phyloP scores from a whole-genome alignment of 2,888 invertebrate genomes.

The Calameuta filiformis region DNA sequence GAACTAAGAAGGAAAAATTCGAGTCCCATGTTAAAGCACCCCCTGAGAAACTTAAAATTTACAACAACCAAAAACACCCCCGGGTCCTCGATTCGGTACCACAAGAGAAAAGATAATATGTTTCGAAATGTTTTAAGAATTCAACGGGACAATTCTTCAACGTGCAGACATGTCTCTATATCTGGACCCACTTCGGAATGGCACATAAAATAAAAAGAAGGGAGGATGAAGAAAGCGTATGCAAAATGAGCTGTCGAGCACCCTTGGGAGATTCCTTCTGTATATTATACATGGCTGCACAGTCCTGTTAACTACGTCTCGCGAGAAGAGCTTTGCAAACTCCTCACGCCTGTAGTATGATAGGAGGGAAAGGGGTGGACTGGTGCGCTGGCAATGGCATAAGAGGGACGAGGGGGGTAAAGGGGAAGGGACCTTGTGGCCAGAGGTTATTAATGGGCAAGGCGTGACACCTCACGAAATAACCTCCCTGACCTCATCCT shows the following conservation, averaged over 20 bases:
- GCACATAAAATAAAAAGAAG: neutral
- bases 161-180: neutral
- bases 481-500: conserved; percentile 44
- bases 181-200: neutral
- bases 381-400: conserved; percentile 14
- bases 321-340: conserved; percentile 58
- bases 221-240: conserved; percentile 43
- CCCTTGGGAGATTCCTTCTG: conserved; percentile 53
- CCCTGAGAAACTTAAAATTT: neutral
- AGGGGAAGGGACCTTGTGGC: conserved; percentile 35
- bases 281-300: conserved; percentile 53
- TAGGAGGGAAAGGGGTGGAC: conserved; percentile 22
- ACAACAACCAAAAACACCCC: neutral
- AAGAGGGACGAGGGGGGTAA: conserved; percentile 26
- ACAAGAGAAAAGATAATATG: neutral
- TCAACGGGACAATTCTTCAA: neutral
- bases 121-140: neutral
- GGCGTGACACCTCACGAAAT: conserved; percentile 61
- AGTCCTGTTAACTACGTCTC: conserved; percentile 55
- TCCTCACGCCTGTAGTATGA: conserved; percentile 52
- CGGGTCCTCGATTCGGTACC: neutral
- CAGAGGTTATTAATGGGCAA: conserved; percentile 57
- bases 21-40: neutral
- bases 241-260: conserved; percentile 59
- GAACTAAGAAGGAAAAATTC: neutral